Percentiles rank a stretch among this genome's conserved stretches.
phyloP scores from a whole-genome alignment of 2,888 invertebrate species.

The Caenorhabditis japonica region DNA sequence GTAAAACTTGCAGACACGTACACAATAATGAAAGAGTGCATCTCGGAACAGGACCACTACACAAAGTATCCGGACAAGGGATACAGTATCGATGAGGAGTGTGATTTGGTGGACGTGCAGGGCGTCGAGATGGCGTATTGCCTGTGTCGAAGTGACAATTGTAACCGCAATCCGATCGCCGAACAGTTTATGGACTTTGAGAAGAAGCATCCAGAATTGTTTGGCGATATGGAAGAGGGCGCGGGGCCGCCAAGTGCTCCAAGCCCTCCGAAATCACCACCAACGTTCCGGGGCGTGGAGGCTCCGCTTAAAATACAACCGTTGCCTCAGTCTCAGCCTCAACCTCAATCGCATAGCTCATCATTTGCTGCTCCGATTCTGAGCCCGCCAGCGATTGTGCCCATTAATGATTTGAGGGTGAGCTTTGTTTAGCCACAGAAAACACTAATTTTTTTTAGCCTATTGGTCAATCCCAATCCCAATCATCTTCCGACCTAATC shows the following conservation, averaged over 20 bases:
- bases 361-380: conserved; percentile 58
- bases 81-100: conserved; percentile 70
- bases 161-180: conserved; percentile 68
- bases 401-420: conserved; percentile 63
- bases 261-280: conserved; percentile 17
- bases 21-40: conserved; percentile 75
- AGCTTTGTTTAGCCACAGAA: neutral
- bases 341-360: conserved; percentile 2
- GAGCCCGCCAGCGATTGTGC: conserved; percentile 59
- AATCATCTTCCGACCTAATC: conserved; percentile 18
- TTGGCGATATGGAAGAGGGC: conserved; percentile 56
- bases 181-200: conserved; percentile 73
- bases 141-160: conserved; percentile 60
- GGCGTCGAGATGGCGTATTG: conserved; percentile 72
- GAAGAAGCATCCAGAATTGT: conserved; percentile 69
- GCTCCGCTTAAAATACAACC: conserved; percentile 48
- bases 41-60: conserved; percentile 71
- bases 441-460: conserved; percentile 13
- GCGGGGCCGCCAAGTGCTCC: conserved; percentile 35
- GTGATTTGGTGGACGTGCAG: conserved; percentile 68
- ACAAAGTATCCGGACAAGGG: conserved; percentile 66
- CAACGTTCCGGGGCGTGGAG: conserved; percentile 20
- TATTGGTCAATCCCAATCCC: conserved; percentile 23
- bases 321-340: conserved; percentile 16
- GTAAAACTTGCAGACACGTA: conserved; percentile 70